Evolutionary conservation across 2,113 vertebrate species (phyloP), one percentile per base, ranked within the genome.

Genomic region (Corvus moneduloides): DNA sequence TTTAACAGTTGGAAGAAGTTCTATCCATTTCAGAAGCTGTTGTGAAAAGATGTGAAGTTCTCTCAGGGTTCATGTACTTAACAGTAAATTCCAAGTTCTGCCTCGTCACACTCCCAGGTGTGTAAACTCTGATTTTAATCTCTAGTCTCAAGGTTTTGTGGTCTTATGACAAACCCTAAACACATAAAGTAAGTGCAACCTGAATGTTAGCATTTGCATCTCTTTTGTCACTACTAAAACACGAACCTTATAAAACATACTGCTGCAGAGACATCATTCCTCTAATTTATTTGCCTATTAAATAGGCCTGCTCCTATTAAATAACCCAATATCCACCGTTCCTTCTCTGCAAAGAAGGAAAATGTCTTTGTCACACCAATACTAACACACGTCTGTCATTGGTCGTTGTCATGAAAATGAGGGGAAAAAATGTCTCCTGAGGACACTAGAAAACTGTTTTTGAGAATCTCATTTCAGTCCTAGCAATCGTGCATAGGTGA

Each of bases 321-420:
- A 67, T 17, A 67, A 66, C 12, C 5, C 33, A 44, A 16, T 63
- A 62, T 43, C 26, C 43, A 63, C 49, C 58, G 12, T 13, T 66
- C 16, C 16, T 8, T 49, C 30, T 69, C n/a, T 58, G 7, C 13
- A 56, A 17, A 4, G 22, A 77, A 26, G 22, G 9, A 80, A 10
- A 74, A 15, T 22, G 13, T 8, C 23, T 59, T 59, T 41, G 39
- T 67, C 67, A 27, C 17, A n/a, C 3, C 21, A 44, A 5, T 17
- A n/a, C 4, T 27, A 49, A 61, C 11, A 35, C 4, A 24, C 0
- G 0, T 16, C 44, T 66, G 14, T 41, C 35, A 33, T 5, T 26
- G 19, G 13, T 58, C 15, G 51, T 28, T 14, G 18, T 30, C 30
- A 43, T 13, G 24, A 74, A 77, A 66, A 22, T 16, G 18, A 83